Evolutionary conservation across 2,113 vertebrate species (phyloP).

Genomic region (Chroicocephalus ridibundus): DNA sequence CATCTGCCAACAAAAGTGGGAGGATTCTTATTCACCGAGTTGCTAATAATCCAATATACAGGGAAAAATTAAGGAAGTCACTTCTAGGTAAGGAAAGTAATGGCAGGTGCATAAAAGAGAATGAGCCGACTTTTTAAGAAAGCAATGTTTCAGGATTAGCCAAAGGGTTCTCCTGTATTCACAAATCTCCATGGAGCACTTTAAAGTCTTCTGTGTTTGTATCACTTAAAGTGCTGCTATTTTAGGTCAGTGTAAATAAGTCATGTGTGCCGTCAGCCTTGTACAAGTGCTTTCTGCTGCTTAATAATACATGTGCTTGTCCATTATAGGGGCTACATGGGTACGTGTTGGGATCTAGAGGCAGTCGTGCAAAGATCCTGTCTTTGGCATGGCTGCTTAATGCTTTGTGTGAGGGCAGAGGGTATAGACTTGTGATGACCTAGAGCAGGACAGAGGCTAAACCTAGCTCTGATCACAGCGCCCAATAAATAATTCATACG

Average conservation of each 20-base stretch:
- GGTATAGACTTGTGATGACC: conserved; percentile 33
- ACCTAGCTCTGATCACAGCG: conserved; percentile 25
- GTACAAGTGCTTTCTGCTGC: conserved; percentile 72
- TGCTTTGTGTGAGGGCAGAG: conserved; percentile 39
- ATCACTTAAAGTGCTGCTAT: conserved; percentile 76
- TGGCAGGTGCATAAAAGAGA: conserved; percentile 30
- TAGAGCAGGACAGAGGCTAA: conserved; percentile 60
- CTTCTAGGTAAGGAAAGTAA: conserved; percentile 29
- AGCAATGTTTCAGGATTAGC: conserved; percentile 51
- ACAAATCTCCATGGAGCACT: conserved; percentile 68
- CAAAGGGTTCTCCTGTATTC: conserved; percentile 60
- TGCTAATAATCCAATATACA: conserved; percentile 28
- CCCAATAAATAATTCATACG: conserved; percentile 58
- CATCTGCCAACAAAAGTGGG: conserved; percentile 24
- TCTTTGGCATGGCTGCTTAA: conserved; percentile 58
- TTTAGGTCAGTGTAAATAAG: conserved; percentile 77
- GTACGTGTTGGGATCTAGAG: conserved; percentile 52
- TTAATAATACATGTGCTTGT: conserved; percentile 83
- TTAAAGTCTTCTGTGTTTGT: conserved; percentile 74
- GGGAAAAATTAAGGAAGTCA: conserved; percentile 30
- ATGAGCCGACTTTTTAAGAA: conserved; percentile 34
- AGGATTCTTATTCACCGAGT: background rate
- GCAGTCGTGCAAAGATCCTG: conserved; percentile 63
- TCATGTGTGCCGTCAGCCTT: conserved; percentile 71
- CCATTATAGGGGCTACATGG: conserved; percentile 77